Conservation (phyloP, 2,888 invertebrate genomes). For the Rutpela maculata region DNA sequence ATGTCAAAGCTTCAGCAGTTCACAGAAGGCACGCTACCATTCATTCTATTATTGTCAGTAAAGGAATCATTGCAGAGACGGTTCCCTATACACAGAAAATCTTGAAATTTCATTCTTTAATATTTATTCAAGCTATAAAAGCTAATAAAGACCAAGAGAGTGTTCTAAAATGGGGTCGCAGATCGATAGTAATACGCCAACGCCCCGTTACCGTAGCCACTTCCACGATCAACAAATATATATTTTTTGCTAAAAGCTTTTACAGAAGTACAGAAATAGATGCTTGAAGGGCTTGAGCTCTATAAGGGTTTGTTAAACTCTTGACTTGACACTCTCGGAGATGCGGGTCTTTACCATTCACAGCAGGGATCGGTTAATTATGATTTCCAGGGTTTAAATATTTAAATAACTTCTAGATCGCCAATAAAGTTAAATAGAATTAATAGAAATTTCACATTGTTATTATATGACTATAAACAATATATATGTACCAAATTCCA, state of each 20-base stretch:
- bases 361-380: background rate
- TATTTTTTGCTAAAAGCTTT: conserved; percentile 20
- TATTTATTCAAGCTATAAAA: conserved; percentile 35
- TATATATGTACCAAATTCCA: too few relatives aligned
- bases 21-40: background rate
- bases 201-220: conserved; percentile 56
- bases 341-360: background rate
- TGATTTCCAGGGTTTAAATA: background rate
- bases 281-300: background rate
- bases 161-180: conserved; percentile 63
- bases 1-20: background rate
- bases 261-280: conserved; percentile 12
- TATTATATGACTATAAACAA: too few relatives aligned
- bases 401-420: background rate
- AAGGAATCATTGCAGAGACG: background rate
- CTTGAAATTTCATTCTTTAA: conserved; percentile 31
- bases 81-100: background rate
- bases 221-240: conserved; percentile 30
- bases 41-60: conserved; percentile 11
- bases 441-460: too few relatives aligned
- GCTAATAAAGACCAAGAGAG: conserved; percentile 55
- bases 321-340: background rate
- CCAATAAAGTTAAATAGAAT: background rate
- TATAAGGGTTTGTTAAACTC: conserved; percentile 2
- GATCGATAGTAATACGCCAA: conserved; percentile 64